These are phyloP conservation scores for Mellilla xanthometata DNA, from an alignment of 2,888 invertebrate species.

Conservation along the genomic window DNA sequence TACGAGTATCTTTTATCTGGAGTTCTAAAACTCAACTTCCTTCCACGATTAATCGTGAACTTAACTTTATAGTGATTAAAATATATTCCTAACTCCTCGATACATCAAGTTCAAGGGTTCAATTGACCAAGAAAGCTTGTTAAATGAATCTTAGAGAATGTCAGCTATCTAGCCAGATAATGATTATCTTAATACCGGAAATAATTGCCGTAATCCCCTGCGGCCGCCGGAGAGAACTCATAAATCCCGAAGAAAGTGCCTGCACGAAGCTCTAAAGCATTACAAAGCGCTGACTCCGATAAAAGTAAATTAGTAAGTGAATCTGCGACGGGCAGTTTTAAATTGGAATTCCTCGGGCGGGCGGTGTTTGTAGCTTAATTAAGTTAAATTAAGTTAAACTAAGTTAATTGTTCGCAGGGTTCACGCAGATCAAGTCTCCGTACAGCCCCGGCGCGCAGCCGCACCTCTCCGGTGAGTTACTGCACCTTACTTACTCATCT, in stretches of 20 bases:
- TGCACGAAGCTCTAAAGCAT: not conserved
- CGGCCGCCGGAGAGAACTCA: not conserved
- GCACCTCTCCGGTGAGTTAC: slow-evolving; percentile 82
- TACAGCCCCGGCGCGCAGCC: slow-evolving; percentile 84
- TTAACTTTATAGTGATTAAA: too few relatives aligned
- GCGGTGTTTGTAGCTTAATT: slow-evolving; percentile 56
- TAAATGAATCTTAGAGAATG: too few relatives aligned
- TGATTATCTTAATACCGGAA: too few relatives aligned
- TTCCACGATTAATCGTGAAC: too few relatives aligned
- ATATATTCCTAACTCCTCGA: too few relatives aligned
- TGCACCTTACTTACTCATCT: slow-evolving; percentile 10
- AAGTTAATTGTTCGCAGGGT: slow-evolving; percentile 69
- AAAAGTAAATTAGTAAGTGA: slow-evolving; percentile 24
- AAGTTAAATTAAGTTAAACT: slow-evolving; percentile 35
- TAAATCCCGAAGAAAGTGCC: slow-evolving; percentile 1
- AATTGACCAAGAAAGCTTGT: too few relatives aligned
- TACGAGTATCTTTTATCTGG: too few relatives aligned
- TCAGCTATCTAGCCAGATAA: too few relatives aligned
- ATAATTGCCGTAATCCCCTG: too few relatives aligned
- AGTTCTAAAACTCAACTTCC: too few relatives aligned
- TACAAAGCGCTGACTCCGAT: slow-evolving; percentile 11
- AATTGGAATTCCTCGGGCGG: slow-evolving; percentile 55
- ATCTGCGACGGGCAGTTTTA: slow-evolving; percentile 39
- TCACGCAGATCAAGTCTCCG: slow-evolving; percentile 85
- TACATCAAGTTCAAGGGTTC: too few relatives aligned